Evolutionary conservation across 2,888 invertebrate species (phyloP).

Genomic region (Drosophila barbarae): DNA sequence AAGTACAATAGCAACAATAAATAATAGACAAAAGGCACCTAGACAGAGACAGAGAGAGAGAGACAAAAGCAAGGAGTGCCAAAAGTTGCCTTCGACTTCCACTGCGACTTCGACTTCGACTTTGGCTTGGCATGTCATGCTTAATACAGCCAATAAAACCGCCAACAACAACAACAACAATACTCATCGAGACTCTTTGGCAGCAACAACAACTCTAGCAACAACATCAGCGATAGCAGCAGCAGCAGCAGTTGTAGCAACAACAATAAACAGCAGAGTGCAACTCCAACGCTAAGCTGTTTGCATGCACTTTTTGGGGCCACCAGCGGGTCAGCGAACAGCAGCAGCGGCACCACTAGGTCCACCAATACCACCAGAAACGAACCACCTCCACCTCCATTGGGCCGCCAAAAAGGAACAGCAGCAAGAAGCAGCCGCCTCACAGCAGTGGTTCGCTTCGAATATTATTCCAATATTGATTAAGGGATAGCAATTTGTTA

Average conservation of each 20-base stretch:
- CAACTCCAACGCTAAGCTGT: conserved; percentile 57
- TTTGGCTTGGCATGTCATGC: conserved; percentile 72
- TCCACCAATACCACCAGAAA: conserved; percentile 12
- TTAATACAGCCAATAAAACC: conserved; percentile 71
- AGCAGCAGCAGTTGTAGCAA: conserved; percentile 8
- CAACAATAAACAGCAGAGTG: conserved; percentile 32
- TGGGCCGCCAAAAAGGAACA: conserved; percentile 23
- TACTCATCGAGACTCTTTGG: conserved; percentile 49
- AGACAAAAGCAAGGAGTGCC: conserved; percentile 75
- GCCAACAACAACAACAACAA: conserved; percentile 49
- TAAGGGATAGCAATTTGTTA: conserved; percentile 8
- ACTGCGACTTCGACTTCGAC: conserved; percentile 38
- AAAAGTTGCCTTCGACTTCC: conserved; percentile 36
- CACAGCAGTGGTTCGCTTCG: conserved; percentile 24
- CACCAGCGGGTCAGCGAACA: conserved; percentile 73
- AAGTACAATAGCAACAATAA: conserved; percentile 25
- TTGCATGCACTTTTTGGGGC: conserved; percentile 72
- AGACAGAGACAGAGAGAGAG: conserved; percentile 18
- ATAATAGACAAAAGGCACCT: conserved; percentile 44
- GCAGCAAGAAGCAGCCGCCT: conserved; percentile 43
- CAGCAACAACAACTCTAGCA: conserved; percentile 29
- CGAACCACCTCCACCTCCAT: conserved; percentile 13
- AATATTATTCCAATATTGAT: not conserved
- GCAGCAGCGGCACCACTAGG: conserved; percentile 41
- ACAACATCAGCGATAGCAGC: conserved; percentile 19